Evolutionary conservation across 2,113 vertebrate genomes (phyloP).

Genomic region (Catagonus wagneri): DNA sequence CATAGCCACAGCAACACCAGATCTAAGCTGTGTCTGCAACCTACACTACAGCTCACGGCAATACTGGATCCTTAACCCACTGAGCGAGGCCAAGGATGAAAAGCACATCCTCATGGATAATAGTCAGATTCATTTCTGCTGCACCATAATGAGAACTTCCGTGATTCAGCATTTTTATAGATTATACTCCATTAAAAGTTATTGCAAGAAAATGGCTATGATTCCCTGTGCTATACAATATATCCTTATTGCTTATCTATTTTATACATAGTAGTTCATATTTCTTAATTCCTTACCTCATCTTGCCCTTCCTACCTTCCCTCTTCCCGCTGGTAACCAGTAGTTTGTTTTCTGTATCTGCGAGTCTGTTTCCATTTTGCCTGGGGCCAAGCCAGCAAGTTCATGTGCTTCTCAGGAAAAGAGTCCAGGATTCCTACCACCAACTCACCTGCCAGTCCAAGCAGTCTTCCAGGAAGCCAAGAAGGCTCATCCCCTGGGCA

Average conservation of each 20-base stretch:
- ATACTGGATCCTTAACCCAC: no score
- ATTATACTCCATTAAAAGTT: background rate
- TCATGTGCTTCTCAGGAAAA: background rate
- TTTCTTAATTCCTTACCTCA: background rate
- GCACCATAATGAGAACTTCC: no score
- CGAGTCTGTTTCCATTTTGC: background rate
- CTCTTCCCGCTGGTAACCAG: background rate
- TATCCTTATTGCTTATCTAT: background rate
- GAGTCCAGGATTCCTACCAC: no score
- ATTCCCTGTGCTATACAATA: background rate
- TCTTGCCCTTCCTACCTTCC: no score
- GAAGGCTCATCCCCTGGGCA: background rate
- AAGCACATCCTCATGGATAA: no score
- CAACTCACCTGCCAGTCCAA: background rate
- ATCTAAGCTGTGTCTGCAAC: no score
- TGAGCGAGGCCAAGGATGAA: no score
- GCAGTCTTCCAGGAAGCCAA: background rate
- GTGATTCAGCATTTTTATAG: background rate
- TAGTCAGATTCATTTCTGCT: no score
- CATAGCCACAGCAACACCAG: no score
- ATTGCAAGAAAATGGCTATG: background rate
- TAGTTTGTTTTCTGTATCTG: background rate
- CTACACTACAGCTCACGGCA: no score
- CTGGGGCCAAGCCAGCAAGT: background rate
- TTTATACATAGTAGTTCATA: background rate